These are phyloP conservation scores for Leptoclinus maculatus DNA, from an alignment of 2,797 vertebrate genomes.

Conservation along the genomic window DNA sequence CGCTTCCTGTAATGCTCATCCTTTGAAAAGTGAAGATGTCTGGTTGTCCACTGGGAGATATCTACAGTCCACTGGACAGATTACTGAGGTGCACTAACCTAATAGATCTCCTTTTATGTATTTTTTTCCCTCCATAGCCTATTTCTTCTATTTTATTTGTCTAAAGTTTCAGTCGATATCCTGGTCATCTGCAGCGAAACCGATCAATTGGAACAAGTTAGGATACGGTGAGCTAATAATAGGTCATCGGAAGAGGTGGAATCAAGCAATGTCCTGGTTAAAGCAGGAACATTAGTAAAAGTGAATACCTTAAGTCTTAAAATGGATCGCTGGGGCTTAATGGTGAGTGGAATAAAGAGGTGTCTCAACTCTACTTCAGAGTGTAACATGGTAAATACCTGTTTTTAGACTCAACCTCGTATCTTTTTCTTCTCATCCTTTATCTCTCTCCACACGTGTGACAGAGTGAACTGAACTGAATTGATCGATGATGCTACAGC, in stretches of 20 bases:
- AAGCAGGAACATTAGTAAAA: slow-evolving; percentile 32
- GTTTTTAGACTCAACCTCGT: slow-evolving; percentile 4
- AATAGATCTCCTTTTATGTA: slow-evolving; percentile 35
- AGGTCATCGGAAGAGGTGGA: slow-evolving; percentile 12
- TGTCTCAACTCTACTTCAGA: slow-evolving; percentile 24
- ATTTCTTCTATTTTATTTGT: slow-evolving; percentile 26
- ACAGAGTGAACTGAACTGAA: background rate
- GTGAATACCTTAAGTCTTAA: slow-evolving; percentile 18
- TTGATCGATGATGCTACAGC: slow-evolving; percentile 31
- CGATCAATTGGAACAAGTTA: slow-evolving; percentile 17
- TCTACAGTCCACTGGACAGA: slow-evolving; percentile 61
- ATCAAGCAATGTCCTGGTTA: slow-evolving; percentile 26
- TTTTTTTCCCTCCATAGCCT: background rate
- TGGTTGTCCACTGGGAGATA: slow-evolving; percentile 54
- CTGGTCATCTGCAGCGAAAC: slow-evolving; percentile 12
- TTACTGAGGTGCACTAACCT: slow-evolving; percentile 53
- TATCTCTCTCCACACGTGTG: background rate
- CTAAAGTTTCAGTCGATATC: slow-evolving; percentile 16
- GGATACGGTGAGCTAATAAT: background rate
- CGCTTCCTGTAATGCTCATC: slow-evolving; percentile 66
- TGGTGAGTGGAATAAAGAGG: slow-evolving; percentile 31
- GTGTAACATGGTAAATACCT: background rate
- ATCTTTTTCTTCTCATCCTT: slow-evolving; percentile 6
- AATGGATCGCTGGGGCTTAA: slow-evolving; percentile 38
- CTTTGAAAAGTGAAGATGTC: slow-evolving; percentile 53